Evolutionary conservation across 2,797 vertebrate species (phyloP).

Genomic region (Helarctos malayanus): DNA sequence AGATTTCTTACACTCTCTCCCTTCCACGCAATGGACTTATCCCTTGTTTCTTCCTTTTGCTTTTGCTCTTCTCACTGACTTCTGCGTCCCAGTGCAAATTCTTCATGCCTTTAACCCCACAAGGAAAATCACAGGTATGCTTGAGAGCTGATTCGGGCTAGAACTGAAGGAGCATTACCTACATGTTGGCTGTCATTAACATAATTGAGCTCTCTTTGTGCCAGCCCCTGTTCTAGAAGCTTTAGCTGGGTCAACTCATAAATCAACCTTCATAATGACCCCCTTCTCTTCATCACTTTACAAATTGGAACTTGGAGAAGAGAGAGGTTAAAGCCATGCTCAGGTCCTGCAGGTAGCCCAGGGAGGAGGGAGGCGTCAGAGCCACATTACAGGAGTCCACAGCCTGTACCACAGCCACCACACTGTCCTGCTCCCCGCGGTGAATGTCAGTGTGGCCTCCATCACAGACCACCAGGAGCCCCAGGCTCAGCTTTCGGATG

Average conservation of each 20-base stretch:
- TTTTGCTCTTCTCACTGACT: neutral
- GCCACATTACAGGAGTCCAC: fast-evolving
- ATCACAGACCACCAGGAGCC: fast-evolving
- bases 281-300: neutral
- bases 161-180: fast-evolving
- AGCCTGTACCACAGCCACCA: fast-evolving
- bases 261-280: neutral
- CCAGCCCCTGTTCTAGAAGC: fast-evolving
- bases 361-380: fast-evolving
- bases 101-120: neutral
- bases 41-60: neutral
- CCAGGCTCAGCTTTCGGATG: too few relatives aligned
- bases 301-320: neutral
- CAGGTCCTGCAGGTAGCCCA: fast-evolving
- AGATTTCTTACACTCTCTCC: too few relatives aligned
- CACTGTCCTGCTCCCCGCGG: fast-evolving
- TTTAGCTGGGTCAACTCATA: neutral
- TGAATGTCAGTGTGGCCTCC: fast-evolving
- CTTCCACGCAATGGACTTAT: too few relatives aligned
- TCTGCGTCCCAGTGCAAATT: neutral
- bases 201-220: fast-evolving
- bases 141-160: neutral
- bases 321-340: fast-evolving
- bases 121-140: too few relatives aligned
- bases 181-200: fast-evolving